Conservation (phyloP, 2,113 vertebrate species). For the Pseudorasbora parva region DNA sequence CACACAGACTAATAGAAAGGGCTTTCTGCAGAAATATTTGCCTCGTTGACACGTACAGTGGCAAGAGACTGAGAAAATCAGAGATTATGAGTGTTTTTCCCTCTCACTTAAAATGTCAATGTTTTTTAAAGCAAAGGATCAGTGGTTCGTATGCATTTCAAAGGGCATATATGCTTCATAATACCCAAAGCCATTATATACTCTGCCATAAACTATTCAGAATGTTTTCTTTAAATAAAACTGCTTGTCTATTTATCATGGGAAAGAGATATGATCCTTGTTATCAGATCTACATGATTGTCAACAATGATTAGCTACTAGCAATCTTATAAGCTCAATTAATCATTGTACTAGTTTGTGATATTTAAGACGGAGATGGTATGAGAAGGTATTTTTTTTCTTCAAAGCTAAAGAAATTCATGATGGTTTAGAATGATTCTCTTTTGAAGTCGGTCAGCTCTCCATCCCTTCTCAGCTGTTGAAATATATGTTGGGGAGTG, state of each 20-base stretch:
- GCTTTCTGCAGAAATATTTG: constrained; percentile 54
- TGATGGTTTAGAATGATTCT: constrained; percentile 64
- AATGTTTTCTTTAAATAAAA: constrained; percentile 38
- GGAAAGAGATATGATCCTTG: not conserved
- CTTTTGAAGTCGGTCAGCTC: constrained; percentile 70
- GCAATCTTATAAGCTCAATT: not conserved
- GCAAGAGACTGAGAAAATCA: constrained; percentile 71
- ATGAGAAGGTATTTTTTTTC: not conserved
- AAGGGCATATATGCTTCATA: constrained; percentile 74
- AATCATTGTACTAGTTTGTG: constrained; percentile 54
- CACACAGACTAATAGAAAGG: constrained; percentile 40
- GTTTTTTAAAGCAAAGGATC: constrained; percentile 74
- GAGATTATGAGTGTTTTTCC: constrained; percentile 69
- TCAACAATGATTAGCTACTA: constrained; percentile 15
- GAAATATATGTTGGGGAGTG: constrained; percentile 76
- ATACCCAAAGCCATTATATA: constrained; percentile 18
- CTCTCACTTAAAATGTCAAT: constrained; percentile 77
- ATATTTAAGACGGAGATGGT: constrained; percentile 29
- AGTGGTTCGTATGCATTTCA: constrained; percentile 75
- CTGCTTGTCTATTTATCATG: not conserved
- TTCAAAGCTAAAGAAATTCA: constrained; percentile 57
- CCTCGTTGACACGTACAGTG: constrained; percentile 71
- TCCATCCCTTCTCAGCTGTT: constrained; percentile 34
- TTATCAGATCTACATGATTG: constrained; percentile 12
- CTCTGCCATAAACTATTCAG: constrained; percentile 9